A percentile compares a stretch with the other conserved stretches of the same genome.
Conservation (phyloP, 1,140 invertebrate species). For the Epicauta chinensis region DNA sequence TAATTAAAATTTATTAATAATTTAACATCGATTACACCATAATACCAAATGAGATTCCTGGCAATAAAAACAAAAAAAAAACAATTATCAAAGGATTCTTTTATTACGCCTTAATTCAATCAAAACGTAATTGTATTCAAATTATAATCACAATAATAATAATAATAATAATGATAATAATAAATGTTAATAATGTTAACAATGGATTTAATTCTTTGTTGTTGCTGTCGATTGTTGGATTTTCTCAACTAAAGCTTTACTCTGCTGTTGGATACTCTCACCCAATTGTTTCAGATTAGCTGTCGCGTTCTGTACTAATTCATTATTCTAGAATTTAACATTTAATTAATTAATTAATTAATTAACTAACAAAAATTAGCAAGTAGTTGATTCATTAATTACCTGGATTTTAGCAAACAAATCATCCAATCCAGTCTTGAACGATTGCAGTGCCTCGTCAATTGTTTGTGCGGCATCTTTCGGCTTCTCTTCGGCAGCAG, state of each 20-base stretch:
- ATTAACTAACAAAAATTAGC: too few species aligned
- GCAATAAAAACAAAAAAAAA: too few species aligned
- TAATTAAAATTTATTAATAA: too few species aligned
- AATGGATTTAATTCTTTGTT: constrained; percentile 5
- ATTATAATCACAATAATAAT: too few species aligned
- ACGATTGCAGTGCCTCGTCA: constrained; percentile 22
- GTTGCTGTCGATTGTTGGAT: constrained; percentile 15
- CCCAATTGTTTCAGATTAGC: constrained; percentile 22
- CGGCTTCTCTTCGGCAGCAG: background rate
- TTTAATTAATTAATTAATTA: background rate
- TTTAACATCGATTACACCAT: too few species aligned
- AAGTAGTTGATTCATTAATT: constrained; percentile 2
- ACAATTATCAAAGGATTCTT: too few species aligned
- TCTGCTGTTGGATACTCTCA: constrained; percentile 22
- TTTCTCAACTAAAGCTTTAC: constrained; percentile 23
- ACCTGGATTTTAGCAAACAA: constrained; percentile 27
- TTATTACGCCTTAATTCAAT: too few species aligned
- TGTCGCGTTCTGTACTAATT: constrained; percentile 22
- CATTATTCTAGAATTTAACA: constrained; percentile 16
- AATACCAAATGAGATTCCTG: too few species aligned
- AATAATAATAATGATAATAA: too few species aligned
- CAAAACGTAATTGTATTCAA: too few species aligned
- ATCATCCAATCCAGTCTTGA: constrained; percentile 27
- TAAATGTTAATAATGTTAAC: too few species aligned
- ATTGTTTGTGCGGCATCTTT: constrained; percentile 16